A percentile compares a stretch with the other conserved stretches of the same genome.
phyloP scores from a whole-genome alignment of 2,888 invertebrate species.

The Habrosyne pyritoides region DNA sequence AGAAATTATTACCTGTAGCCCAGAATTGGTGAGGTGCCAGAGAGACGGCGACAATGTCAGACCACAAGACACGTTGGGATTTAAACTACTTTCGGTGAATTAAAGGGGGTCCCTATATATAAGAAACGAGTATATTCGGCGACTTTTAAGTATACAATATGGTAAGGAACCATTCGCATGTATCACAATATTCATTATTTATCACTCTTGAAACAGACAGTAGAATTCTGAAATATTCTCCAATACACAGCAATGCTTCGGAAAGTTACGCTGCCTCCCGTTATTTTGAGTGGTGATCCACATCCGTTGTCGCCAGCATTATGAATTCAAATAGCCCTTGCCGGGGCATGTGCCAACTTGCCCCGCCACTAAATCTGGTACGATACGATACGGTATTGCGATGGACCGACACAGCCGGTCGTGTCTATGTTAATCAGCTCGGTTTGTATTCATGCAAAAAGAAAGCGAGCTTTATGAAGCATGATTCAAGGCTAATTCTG shows the following conservation, averaged over 20 bases:
- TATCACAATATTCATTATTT: background rate
- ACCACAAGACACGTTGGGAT: too few species aligned
- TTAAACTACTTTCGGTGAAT: too few species aligned
- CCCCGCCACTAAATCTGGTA: constrained; percentile 6
- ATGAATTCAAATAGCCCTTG: constrained; percentile 37
- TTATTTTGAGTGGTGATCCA: background rate
- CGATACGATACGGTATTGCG: constrained; percentile 10
- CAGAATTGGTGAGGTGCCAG: too few species aligned
- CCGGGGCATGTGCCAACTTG: constrained; percentile 27
- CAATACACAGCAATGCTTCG: background rate
- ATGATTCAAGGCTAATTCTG: constrained; percentile 4
- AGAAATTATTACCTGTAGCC: too few species aligned
- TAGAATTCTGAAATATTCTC: background rate
- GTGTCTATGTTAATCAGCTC: constrained; percentile 25
- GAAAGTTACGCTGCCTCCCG: background rate
- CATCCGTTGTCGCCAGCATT: constrained; percentile 20
- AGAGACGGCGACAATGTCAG: too few species aligned
- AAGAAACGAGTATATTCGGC: too few species aligned
- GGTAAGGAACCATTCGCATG: too few species aligned
- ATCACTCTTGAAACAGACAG: background rate
- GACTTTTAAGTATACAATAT: too few species aligned
- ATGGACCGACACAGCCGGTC: constrained; percentile 10
- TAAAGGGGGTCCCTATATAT: too few species aligned
- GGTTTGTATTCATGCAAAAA: background rate
- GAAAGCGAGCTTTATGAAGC: background rate